These are phyloP conservation scores for Strigops habroptila DNA, from an alignment of 2,113 vertebrate genomes.

Conservation along the genomic window DNA sequence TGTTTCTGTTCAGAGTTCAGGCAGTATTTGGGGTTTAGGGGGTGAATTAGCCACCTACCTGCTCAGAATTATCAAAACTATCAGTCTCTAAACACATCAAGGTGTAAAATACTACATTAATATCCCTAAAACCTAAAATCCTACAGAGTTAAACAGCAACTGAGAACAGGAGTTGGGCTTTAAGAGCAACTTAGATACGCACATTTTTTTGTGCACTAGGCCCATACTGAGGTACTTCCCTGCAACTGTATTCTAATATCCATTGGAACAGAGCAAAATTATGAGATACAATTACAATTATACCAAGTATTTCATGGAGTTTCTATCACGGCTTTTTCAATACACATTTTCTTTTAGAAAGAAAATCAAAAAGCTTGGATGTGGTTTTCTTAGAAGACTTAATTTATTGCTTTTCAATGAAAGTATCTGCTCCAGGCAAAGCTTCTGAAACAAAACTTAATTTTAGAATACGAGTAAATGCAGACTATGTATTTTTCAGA, in stretches of 20 bases:
- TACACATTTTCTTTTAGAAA: not conserved
- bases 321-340: not conserved
- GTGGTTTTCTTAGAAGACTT: not conserved
- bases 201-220: not conserved
- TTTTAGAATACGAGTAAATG: not conserved
- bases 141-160: not conserved
- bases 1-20: not conserved
- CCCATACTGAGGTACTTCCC: not conserved
- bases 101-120: not conserved
- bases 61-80: not conserved
- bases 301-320: not conserved
- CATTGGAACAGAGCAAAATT: not conserved
- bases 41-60: not conserved
- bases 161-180: not conserved
- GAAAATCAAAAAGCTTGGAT: not conserved
- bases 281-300: not conserved
- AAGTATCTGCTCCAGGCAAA: not conserved
- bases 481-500: not conserved
- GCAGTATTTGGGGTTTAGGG: not conserved
- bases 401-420: not conserved
- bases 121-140: not conserved
- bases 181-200: not conserved
- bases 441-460: not conserved
- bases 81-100: not conserved
- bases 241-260: not conserved